Percentiles rank a stretch among this genome's conserved stretches.
Evolutionary conservation across 2,113 vertebrate species (phyloP).

Genomic region (Catagonus wagneri): DNA sequence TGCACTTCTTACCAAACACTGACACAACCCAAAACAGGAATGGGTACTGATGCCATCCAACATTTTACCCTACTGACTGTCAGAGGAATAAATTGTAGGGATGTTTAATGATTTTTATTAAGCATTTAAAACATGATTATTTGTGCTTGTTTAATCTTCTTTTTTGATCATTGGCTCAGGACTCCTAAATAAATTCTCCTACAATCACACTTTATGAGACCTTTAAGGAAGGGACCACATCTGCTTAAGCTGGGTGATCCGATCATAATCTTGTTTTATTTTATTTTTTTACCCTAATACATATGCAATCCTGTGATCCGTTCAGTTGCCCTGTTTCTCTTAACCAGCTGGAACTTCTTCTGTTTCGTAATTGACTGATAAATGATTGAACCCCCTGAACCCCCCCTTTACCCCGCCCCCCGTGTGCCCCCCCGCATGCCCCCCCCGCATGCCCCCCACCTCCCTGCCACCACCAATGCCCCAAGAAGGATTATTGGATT

Average conservation of each 20-base stretch:
- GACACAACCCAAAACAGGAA: background rate
- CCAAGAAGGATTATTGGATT: conserved; percentile 5
- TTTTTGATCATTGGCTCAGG: background rate
- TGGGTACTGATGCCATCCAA: rapidly evolving
- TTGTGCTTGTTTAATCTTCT: background rate
- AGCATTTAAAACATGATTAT: background rate
- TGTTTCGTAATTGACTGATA: conserved; percentile 5
- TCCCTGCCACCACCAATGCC: background rate
- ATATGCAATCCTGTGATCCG: background rate
- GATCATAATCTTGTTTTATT: background rate
- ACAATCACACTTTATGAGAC: background rate
- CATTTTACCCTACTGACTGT: no score
- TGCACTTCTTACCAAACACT: background rate
- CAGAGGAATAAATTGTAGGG: background rate
- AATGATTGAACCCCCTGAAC: background rate
- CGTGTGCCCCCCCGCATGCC: no score
- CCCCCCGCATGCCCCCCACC: no score
- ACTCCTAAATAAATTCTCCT: background rate
- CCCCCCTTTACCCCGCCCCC: no score
- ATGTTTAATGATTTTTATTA: background rate
- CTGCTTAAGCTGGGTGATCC: background rate
- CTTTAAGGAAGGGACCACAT: background rate
- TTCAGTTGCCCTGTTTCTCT: background rate
- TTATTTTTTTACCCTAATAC: background rate
- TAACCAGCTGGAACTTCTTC: conserved; percentile 35